A percentile compares a stretch with the other conserved stretches of the same genome.
phyloP scores from a whole-genome alignment of 2,113 vertebrate genomes.

The Gopherus flavomarginatus region DNA sequence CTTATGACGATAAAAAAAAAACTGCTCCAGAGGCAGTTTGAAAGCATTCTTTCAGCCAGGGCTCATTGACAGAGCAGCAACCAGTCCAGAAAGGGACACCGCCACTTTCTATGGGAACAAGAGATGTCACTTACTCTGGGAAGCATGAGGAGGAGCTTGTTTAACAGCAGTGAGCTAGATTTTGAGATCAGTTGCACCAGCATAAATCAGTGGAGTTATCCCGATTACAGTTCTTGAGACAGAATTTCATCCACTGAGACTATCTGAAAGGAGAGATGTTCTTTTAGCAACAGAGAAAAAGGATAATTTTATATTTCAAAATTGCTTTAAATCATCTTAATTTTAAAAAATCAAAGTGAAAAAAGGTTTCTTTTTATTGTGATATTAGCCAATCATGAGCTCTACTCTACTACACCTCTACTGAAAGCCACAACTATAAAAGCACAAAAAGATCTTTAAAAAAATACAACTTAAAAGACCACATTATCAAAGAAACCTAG shows the following conservation, averaged over 20 bases:
- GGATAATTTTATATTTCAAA: accelerated
- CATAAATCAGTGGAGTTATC: neutral
- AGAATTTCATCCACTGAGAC: neutral
- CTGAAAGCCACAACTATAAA: neutral
- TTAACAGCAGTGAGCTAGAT: neutral
- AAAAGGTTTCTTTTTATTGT: neutral
- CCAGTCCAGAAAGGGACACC: too few species aligned
- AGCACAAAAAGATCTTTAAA: neutral
- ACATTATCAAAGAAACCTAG: too few species aligned
- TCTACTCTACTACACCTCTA: neutral
- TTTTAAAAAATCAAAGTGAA: neutral
- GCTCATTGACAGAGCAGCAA: neutral
- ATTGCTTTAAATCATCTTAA: neutral
- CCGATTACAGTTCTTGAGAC: neutral
- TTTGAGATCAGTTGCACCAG: neutral
- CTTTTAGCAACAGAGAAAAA: neutral
- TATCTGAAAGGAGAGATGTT: neutral
- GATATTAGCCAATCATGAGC: neutral
- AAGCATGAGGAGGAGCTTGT: neutral
- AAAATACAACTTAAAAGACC: too few species aligned
- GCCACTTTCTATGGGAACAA: neutral
- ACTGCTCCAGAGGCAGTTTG: neutral
- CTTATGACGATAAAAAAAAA: neutral
- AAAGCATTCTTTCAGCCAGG: neutral
- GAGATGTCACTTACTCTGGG: neutral